Percentiles rank a stretch among this genome's conserved stretches.
These are phyloP conservation scores for Aphelenchoides fujianensis DNA, from an alignment of 1,140 invertebrate species.

Conservation along the genomic window DNA sequence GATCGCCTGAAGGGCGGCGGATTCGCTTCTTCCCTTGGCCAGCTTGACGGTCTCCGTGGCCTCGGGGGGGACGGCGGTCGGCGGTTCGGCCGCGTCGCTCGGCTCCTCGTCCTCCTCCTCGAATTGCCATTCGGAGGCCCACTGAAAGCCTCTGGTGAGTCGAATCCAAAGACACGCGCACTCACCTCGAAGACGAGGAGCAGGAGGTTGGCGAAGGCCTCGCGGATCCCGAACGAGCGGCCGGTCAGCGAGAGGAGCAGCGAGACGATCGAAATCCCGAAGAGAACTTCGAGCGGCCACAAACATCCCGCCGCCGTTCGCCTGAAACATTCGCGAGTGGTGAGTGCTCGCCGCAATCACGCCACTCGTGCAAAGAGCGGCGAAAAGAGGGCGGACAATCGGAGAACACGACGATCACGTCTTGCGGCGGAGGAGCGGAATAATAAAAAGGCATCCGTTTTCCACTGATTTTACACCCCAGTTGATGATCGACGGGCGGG, in stretches of 20 bases:
- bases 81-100: not conserved
- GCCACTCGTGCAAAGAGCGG: too few relatives aligned
- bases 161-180: not conserved
- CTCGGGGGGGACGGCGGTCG: not conserved
- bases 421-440: too few relatives aligned
- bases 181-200: constrained; percentile 33
- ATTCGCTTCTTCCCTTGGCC: not conserved
- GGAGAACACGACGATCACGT: too few relatives aligned
- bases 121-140: not conserved
- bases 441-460: too few relatives aligned
- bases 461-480: too few relatives aligned
- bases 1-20: not conserved
- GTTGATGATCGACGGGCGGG: too few relatives aligned
- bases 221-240: constrained; percentile 24
- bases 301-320: too few relatives aligned
- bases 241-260: constrained; percentile 22
- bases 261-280: constrained; percentile 24
- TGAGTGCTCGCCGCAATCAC: too few relatives aligned
- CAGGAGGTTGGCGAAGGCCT: constrained; percentile 21
- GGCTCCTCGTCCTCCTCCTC: not conserved
- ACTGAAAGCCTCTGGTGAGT: not conserved
- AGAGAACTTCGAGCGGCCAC: too few relatives aligned
- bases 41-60: not conserved
- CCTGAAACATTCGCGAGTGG: too few relatives aligned
- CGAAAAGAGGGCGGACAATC: too few relatives aligned